Evolutionary conservation across 2,888 invertebrate genomes (phyloP).

Genomic region (Subacronicta megacephala): DNA sequence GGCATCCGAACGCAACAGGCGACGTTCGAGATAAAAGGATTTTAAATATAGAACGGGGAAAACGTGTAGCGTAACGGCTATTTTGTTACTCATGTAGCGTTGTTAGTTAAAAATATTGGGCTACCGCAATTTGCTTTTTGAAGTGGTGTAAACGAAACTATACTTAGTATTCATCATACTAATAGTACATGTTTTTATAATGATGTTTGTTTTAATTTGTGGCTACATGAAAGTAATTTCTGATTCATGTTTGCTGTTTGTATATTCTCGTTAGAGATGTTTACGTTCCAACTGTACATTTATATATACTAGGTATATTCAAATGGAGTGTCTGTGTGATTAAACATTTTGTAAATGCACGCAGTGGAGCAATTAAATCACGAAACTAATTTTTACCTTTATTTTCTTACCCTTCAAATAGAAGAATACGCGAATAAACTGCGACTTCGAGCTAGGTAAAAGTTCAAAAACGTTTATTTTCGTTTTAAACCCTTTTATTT

Average conservation of each 20-base stretch:
- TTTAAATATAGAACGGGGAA: conserved; percentile 80
- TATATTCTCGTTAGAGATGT: conserved; percentile 41
- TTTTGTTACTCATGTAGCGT: conserved; percentile 49
- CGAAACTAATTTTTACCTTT: conserved; percentile 2
- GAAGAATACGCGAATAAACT: background rate
- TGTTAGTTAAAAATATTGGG: conserved; percentile 36
- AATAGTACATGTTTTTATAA: conserved; percentile 13
- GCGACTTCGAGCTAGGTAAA: background rate
- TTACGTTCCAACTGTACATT: conserved; percentile 39
- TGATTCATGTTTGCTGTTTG: conserved; percentile 47
- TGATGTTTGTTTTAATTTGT: conserved; percentile 43
- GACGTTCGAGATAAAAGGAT: conserved; percentile 72
- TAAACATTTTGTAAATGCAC: conserved; percentile 32
- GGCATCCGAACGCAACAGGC: conserved; percentile 62
- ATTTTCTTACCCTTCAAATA: conserved; percentile 7
- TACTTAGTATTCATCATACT: background rate
- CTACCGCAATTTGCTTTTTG: conserved; percentile 23
- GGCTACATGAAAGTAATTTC: conserved; percentile 30
- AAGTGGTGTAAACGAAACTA: conserved; percentile 31
- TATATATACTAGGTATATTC: conserved; percentile 5
- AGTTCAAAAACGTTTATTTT: background rate
- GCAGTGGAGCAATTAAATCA: conserved; percentile 11
- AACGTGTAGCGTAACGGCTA: conserved; percentile 59
- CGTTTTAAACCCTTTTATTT: conserved; percentile 7
- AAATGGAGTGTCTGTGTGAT: conserved; percentile 36